phyloP scores from a whole-genome alignment of 2,113 vertebrate genomes.

The Himantopus leucocephalus region DNA sequence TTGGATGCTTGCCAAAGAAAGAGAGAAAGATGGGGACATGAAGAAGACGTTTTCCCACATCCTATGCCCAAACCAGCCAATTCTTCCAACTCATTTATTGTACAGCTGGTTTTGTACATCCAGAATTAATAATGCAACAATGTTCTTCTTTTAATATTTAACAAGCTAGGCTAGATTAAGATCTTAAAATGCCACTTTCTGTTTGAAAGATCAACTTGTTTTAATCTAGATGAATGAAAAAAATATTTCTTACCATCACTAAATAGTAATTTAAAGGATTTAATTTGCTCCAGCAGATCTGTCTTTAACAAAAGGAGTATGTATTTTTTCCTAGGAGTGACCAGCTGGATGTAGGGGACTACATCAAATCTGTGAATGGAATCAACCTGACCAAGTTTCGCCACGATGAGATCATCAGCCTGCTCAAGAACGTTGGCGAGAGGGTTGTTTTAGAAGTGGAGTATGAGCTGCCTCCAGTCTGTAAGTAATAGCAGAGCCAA shows the following conservation, averaged over 20 bases:
- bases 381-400: slow-evolving; percentile 97
- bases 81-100: background rate
- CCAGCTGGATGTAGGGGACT: slow-evolving; percentile 96
- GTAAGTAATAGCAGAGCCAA: slow-evolving; percentile 78
- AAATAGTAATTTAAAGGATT: background rate
- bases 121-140: background rate
- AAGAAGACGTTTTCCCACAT: background rate
- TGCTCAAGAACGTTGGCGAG: slow-evolving; percentile 97
- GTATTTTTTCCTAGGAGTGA: slow-evolving; percentile 84
- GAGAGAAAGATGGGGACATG: background rate
- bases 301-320: background rate
- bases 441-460: slow-evolving; percentile 95
- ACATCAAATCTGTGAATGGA: slow-evolving; percentile 96
- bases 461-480: slow-evolving; percentile 92
- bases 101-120: background rate
- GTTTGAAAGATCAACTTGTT: background rate
- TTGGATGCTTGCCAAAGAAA: background rate
- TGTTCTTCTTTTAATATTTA: background rate
- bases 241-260: background rate
- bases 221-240: background rate
- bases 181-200: background rate
- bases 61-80: background rate
- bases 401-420: slow-evolving; percentile 97
- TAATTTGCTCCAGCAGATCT: background rate
- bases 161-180: background rate